Evolutionary conservation across 2,797 vertebrate species (phyloP), one percentile per base, ranked within the genome.

Genomic region (Gymnoscopelus microlampas): DNA sequence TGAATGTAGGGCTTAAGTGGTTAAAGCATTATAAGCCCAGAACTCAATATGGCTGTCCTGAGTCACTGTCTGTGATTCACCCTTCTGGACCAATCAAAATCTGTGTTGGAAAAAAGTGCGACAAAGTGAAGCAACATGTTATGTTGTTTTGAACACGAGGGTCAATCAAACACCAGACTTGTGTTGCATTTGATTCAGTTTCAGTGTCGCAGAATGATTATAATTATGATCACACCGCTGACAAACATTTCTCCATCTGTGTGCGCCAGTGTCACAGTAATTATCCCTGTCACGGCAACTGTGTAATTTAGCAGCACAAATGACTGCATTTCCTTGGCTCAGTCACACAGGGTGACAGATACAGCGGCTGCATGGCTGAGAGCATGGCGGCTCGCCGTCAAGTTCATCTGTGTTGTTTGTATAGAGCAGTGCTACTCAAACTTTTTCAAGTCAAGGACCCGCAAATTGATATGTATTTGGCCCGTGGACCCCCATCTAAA

Each of bases 401-500:
- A 91, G 87, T 91, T 92, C 89, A 89, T 90, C 85, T 65, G 68
- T 55, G 77, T 82, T 88, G 86, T 92, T 94, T 93, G 89, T 89
- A 89, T 80, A 80, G 89, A 89, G 39, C 8, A 44, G 39, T 44
- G 39, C 39, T 44, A 9, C 7, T 44, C 7, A 44, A 44, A 44
- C 39, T 1, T 44, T 9, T 6, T 9, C 39, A 9, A 2, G 39
- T 10, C 39, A 44, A 44, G 9, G 39, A 10, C 39, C 26, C 7
- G 1, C 35, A 39, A 39, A 39, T 39, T 39, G 35, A 39, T 39
- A 8, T 32, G 32, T 32, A 32, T 32, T 32, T 32, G 32, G 32
- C 19, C 19, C 19, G 4, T 4, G 35, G 35, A 6, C 5, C 5
- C 35, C 35, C 4, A 39, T 39, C 35, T 39, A 7, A 39, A 39